These are phyloP conservation scores for Promerops cafer DNA, from an alignment of 2,113 vertebrate genomes.

Conservation along the genomic window DNA sequence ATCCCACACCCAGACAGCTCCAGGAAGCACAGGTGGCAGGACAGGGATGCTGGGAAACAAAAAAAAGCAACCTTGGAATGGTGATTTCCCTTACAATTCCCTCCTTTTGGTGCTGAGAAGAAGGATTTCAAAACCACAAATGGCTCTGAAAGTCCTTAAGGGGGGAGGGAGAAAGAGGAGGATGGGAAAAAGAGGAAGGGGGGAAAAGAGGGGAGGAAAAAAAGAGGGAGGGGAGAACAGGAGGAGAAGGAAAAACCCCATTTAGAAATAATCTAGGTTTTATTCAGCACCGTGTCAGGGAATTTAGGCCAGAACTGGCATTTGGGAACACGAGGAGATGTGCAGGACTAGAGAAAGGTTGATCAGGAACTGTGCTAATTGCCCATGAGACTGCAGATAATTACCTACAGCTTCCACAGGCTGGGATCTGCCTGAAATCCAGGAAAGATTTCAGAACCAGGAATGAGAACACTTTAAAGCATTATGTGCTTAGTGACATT, in stretches of 20 bases:
- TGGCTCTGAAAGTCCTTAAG: not conserved
- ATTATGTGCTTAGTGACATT: not conserved
- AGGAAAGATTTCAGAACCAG: not conserved
- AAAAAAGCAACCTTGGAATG: not conserved
- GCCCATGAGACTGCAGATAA: not conserved
- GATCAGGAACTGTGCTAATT: not conserved
- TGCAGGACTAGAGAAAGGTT: not conserved
- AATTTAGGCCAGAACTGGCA: not conserved
- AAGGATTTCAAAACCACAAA: not conserved
- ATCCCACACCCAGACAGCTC: not conserved
- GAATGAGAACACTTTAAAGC: not conserved
- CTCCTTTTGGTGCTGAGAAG: not conserved
- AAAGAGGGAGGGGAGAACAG: not conserved
- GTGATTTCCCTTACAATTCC: not conserved
- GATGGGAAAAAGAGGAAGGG: not conserved
- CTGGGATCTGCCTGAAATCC: not conserved
- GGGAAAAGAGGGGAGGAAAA: too few relatives aligned
- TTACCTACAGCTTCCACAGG: not conserved
- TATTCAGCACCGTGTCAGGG: not conserved
- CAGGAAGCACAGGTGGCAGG: fast-evolving
- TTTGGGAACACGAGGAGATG: not conserved
- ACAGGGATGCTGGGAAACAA: not conserved
- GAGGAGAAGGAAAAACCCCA: not conserved
- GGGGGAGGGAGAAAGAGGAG: too few relatives aligned
- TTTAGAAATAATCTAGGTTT: not conserved